Percentiles rank a stretch among this genome's conserved stretches.
phyloP scores from a whole-genome alignment of 2,113 vertebrate species.

The Pomatostomus ruficeps region DNA sequence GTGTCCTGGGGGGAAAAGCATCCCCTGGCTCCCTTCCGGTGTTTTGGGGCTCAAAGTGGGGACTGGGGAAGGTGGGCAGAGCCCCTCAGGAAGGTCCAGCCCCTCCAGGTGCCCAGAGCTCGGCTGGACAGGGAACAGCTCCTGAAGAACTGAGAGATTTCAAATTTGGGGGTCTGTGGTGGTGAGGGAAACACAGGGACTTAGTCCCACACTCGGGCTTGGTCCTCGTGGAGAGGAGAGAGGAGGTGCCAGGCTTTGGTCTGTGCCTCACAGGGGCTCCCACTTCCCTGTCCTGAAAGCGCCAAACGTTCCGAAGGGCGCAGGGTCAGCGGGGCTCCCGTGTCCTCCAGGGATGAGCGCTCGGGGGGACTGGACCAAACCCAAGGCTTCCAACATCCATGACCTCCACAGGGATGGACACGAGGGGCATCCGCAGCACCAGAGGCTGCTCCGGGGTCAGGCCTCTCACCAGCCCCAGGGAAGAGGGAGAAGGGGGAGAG shows the following conservation, averaged over 20 bases:
- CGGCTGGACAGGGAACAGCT: neutral
- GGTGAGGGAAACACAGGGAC: accelerated
- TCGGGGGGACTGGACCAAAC: neutral
- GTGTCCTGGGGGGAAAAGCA: accelerated
- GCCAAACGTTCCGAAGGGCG: accelerated
- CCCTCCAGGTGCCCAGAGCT: neutral
- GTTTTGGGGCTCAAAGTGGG: neutral
- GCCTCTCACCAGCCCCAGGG: neutral
- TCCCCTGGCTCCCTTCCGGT: neutral
- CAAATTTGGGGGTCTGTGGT: too few relatives aligned
- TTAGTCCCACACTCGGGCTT: accelerated
- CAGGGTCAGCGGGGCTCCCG: accelerated
- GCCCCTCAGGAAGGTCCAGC: neutral
- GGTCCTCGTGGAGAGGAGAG: neutral
- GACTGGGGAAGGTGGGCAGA: neutral
- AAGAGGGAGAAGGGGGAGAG: neutral
- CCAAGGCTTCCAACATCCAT: neutral
- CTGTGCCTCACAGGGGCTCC: neutral
- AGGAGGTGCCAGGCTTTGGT: neutral
- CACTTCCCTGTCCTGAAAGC: accelerated
- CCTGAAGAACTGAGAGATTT: accelerated
- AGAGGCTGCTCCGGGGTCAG: neutral
- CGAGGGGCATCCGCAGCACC: neutral
- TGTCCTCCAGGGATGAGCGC: neutral
- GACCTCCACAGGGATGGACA: neutral